Evolutionary conservation across 2,888 invertebrate genomes (phyloP).

Genomic region (Myopa tessellatipennis): DNA sequence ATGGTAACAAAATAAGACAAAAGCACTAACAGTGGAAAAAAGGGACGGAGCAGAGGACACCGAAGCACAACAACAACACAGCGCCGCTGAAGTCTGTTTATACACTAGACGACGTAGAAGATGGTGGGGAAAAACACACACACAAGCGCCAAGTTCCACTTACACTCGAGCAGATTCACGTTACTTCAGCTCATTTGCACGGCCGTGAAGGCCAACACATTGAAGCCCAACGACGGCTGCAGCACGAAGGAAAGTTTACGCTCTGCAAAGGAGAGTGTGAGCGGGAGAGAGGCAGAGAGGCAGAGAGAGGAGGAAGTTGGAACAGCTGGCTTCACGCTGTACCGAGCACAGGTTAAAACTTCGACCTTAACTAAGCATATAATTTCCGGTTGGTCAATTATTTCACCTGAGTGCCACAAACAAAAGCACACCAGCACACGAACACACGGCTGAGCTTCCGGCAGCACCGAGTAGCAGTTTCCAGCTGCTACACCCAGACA

Average conservation of each 20-base stretch:
- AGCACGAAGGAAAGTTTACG: neutral
- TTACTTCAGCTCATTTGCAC: slow-evolving; percentile 1
- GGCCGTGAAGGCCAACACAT: slow-evolving; percentile 1
- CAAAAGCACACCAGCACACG: slow-evolving; percentile 39
- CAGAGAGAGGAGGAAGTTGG: neutral
- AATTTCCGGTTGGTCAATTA: slow-evolving; percentile 49
- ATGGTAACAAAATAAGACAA: neutral
- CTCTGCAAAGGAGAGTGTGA: neutral
- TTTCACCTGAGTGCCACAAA: slow-evolving; percentile 13
- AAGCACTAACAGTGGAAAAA: neutral
- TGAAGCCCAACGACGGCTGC: neutral
- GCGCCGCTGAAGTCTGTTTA: neutral
- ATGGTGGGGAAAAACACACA: neutral
- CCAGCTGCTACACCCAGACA: neutral
- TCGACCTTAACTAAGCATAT: slow-evolving; percentile 35
- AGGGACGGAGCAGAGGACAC: neutral
- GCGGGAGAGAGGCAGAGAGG: neutral
- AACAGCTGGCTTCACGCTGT: neutral
- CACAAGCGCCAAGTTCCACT: neutral
- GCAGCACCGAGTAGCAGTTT: neutral
- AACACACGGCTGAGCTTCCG: slow-evolving; percentile 26
- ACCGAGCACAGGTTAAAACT: slow-evolving; percentile 9
- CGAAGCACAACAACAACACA: neutral
- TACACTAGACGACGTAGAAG: neutral
- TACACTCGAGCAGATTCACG: neutral